phyloP scores from a whole-genome alignment of 2,888 invertebrate genomes.

The Philonicus albiceps region DNA sequence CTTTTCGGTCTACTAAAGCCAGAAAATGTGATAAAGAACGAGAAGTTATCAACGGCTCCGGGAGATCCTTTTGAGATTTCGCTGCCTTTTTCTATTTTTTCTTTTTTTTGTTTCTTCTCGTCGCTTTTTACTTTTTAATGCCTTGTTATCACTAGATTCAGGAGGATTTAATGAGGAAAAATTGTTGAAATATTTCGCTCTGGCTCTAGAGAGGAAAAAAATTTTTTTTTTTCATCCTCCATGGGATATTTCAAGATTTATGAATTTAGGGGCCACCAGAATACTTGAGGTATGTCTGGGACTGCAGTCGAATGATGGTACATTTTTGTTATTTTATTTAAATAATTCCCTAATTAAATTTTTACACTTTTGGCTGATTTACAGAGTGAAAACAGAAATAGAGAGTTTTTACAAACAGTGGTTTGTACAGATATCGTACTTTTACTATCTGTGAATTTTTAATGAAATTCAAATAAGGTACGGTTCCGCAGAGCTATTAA shows the following conservation, averaged over 20 bases:
- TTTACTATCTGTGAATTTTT: background rate
- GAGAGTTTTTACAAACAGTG: background rate
- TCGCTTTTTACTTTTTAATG: slow-evolving; percentile 22
- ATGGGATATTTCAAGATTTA: slow-evolving; percentile 12
- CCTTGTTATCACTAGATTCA: slow-evolving; percentile 36
- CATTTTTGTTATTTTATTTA: background rate
- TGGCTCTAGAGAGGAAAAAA: background rate
- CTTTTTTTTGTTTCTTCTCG: slow-evolving; percentile 18
- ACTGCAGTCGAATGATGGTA: background rate
- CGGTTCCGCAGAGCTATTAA: background rate
- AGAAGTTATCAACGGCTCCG: slow-evolving; percentile 26
- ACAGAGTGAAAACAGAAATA: background rate
- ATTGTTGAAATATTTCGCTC: slow-evolving; percentile 23
- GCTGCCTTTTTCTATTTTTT: background rate
- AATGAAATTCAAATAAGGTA: background rate
- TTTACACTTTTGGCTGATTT: background rate
- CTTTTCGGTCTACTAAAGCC: slow-evolving; percentile 18
- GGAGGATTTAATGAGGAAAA: slow-evolving; percentile 28
- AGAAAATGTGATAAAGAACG: slow-evolving; percentile 15
- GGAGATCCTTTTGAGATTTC: slow-evolving; percentile 10
- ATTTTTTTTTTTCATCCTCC: background rate
- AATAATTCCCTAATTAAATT: background rate
- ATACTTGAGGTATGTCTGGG: background rate
- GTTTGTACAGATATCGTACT: background rate
- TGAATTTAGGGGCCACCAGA: background rate